These are phyloP conservation scores for Hydrophis major DNA, from an alignment of 2,797 vertebrate genomes.

Conservation along the genomic window DNA sequence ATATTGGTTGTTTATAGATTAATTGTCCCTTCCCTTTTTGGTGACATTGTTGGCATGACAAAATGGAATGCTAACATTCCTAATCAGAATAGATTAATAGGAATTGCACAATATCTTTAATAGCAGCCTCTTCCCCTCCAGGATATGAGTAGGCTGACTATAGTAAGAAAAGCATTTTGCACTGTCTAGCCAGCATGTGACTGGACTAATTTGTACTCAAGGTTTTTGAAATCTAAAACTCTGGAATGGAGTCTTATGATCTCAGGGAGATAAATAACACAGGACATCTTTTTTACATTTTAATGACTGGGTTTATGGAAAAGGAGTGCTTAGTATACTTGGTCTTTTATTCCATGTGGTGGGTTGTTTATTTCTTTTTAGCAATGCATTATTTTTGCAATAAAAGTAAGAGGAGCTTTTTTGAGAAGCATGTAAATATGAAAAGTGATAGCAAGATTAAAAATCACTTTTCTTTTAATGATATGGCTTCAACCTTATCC, in stretches of 20 bases:
- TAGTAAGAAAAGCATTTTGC: neutral
- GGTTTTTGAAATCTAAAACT: neutral
- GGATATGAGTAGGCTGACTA: neutral
- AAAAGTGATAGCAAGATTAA: neutral
- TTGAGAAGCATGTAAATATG: neutral
- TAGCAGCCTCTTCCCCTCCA: neutral
- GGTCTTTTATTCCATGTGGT: neutral
- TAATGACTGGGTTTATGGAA: neutral
- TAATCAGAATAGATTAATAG: neutral
- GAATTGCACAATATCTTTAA: neutral
- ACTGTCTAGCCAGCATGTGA: neutral
- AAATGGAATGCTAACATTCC: neutral
- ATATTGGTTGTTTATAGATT: neutral
- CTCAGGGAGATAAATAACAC: neutral
- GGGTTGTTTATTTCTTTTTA: neutral
- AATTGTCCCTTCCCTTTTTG: neutral
- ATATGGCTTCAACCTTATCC: neutral
- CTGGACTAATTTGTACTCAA: no score
- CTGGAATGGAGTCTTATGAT: neutral
- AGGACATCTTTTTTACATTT: neutral
- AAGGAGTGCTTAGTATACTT: neutral
- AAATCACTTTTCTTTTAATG: neutral
- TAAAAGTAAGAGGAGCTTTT: neutral
- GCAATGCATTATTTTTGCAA: neutral
- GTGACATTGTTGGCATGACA: neutral